Percentiles rank a stretch among this genome's conserved stretches.
Evolutionary conservation across 2,113 vertebrate species (phyloP).

Genomic region (Lucifuga dentata): DNA sequence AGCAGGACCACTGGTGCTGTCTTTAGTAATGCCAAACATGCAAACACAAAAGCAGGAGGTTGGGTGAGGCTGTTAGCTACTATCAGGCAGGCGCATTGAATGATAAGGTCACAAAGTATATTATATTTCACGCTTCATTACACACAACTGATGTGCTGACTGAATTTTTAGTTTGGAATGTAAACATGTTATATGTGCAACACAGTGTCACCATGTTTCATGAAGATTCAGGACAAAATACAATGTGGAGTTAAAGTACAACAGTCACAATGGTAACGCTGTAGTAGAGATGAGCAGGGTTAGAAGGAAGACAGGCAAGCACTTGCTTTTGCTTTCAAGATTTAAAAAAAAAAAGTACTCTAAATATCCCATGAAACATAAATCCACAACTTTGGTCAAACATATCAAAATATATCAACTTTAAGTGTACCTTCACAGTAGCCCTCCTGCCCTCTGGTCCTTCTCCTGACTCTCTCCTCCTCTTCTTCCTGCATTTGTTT

Average conservation of each 20-base stretch:
- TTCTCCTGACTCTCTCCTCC: slow-evolving; percentile 64
- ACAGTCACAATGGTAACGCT: neutral
- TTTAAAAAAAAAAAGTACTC: neutral
- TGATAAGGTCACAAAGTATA: slow-evolving; percentile 15
- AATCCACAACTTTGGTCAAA: too few species aligned
- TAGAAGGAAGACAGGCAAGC: neutral
- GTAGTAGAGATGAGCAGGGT: slow-evolving; percentile 6
- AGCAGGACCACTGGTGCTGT: slow-evolving; percentile 52
- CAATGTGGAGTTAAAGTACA: neutral
- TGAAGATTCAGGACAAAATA: neutral
- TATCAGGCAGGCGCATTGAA: slow-evolving; percentile 33
- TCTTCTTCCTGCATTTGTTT: slow-evolving; percentile 85
- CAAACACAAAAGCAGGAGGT: slow-evolving; percentile 80
- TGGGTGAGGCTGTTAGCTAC: slow-evolving; percentile 59
- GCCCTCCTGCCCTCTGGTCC: slow-evolving; percentile 52
- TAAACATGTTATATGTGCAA: neutral
- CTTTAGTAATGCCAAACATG: slow-evolving; percentile 82
- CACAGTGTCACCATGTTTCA: neutral
- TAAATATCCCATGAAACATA: neutral
- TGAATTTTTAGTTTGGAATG: neutral
- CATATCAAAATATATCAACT: too few species aligned
- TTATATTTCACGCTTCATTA: too few species aligned
- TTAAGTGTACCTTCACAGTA: slow-evolving; percentile 68
- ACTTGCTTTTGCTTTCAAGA: neutral
- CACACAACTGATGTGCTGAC: slow-evolving; percentile 2